These are phyloP conservation scores for Azemiops feae DNA, from an alignment of 2,113 vertebrate species.

Conservation along the genomic window DNA sequence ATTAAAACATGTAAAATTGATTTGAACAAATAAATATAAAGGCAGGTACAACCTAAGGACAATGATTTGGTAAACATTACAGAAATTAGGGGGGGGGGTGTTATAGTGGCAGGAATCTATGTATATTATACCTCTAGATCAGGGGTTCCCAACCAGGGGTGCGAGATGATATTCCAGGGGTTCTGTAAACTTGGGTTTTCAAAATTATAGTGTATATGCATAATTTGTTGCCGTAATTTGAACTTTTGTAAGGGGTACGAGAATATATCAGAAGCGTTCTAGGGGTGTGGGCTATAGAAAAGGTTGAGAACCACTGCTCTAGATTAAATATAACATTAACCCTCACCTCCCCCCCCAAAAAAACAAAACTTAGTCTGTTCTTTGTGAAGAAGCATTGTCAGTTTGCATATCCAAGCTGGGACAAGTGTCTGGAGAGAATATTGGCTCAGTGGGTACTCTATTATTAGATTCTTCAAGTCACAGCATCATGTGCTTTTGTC, in stretches of 20 bases:
- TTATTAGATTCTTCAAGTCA: background rate
- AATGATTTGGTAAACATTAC: background rate
- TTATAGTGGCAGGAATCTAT: background rate
- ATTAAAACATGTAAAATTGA: background rate
- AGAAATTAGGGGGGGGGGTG: background rate
- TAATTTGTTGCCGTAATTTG: too few relatives aligned
- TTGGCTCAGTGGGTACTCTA: background rate
- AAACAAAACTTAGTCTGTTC: background rate
- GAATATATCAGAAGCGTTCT: too few relatives aligned
- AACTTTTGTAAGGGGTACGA: too few relatives aligned
- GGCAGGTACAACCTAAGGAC: background rate
- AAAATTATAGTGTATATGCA: too few relatives aligned
- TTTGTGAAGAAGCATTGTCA: background rate
- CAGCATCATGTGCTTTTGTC: background rate
- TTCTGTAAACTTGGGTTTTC: too few relatives aligned
- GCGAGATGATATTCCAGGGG: too few relatives aligned
- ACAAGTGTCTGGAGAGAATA: background rate
- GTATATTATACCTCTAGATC: background rate
- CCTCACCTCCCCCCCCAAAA: too few relatives aligned
- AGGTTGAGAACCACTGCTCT: background rate
- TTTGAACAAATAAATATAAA: background rate
- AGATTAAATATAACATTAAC: background rate
- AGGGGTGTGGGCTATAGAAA: too few relatives aligned
- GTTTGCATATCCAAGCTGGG: background rate
- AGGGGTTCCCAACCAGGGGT: too few relatives aligned